Conservation (phyloP, 2,888 invertebrate genomes). For the Drosophila affinis region DNA sequence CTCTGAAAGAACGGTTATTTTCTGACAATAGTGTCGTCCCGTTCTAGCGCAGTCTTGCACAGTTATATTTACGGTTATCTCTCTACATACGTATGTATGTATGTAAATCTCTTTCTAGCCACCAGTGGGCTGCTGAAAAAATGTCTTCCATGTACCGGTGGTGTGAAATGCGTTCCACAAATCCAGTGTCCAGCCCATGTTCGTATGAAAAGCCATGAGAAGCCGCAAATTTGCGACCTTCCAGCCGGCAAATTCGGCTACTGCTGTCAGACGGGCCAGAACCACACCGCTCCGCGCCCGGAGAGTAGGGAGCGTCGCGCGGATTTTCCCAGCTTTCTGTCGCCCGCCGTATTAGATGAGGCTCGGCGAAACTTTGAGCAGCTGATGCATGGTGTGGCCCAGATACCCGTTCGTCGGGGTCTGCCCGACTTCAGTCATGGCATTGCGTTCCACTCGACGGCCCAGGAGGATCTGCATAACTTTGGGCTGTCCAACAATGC, state of each 20-base stretch:
- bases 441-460: slow-evolving; percentile 81
- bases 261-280: slow-evolving; percentile 87
- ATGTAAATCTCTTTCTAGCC: neutral
- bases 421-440: slow-evolving; percentile 82
- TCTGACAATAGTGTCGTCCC: neutral
- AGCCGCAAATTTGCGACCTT: slow-evolving; percentile 85
- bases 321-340: slow-evolving; percentile 50
- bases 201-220: slow-evolving; percentile 77
- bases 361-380: slow-evolving; percentile 82
- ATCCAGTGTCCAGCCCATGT: slow-evolving; percentile 89
- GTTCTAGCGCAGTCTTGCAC: neutral
- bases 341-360: slow-evolving; percentile 72
- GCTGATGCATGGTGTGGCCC: slow-evolving; percentile 81
- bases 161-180: slow-evolving; percentile 86
- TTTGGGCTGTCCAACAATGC: slow-evolving; percentile 84
- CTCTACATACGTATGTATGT: neutral
- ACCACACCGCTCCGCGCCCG: slow-evolving; percentile 84
- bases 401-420: slow-evolving; percentile 80
- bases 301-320: slow-evolving; percentile 38
- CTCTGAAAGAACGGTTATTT: neutral
- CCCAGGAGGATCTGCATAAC: slow-evolving; percentile 82
- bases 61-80: slow-evolving; percentile 19
- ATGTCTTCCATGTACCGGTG: slow-evolving; percentile 84
- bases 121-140: slow-evolving; percentile 63
- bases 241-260: slow-evolving; percentile 85